A percentile compares a stretch with the other conserved stretches of the same genome.
Evolutionary conservation across 1,140 invertebrate species (phyloP).

Genomic region (Lutraria rhynchaena): DNA sequence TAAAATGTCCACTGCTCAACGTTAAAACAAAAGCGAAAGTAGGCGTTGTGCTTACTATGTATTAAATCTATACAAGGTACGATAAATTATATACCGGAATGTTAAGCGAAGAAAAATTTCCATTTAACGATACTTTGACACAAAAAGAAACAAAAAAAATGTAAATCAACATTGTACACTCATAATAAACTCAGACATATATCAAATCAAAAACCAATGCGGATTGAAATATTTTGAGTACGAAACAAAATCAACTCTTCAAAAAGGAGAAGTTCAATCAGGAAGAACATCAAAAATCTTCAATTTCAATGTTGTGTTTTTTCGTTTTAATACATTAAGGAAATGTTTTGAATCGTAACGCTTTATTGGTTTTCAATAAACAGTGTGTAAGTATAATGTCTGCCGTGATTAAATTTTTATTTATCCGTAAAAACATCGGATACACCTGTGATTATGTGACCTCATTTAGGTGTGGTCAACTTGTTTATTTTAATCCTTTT

Average conservation of each 20-base stretch:
- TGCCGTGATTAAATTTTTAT: too few species aligned
- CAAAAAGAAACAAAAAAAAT: too few species aligned
- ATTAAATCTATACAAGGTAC: too few species aligned
- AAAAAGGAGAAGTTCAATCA: slow-evolving; percentile 29
- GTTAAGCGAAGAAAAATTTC: too few species aligned
- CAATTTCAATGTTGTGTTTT: slow-evolving; percentile 18
- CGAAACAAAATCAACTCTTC: slow-evolving; percentile 45
- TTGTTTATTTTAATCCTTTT: not conserved
- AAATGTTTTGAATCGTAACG: not conserved
- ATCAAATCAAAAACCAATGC: too few species aligned
- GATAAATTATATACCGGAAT: too few species aligned
- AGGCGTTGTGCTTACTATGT: not conserved
- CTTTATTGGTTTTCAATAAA: not conserved
- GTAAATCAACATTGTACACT: too few species aligned
- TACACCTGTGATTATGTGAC: too few species aligned
- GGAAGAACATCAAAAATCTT: slow-evolving; percentile 51
- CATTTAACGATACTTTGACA: too few species aligned
- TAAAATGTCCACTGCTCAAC: not conserved
- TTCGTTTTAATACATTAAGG: slow-evolving; percentile 7
- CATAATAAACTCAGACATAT: too few species aligned
- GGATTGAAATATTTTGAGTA: slow-evolving; percentile 35
- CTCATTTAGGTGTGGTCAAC: slow-evolving; percentile 11
- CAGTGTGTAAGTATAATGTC: too few species aligned
- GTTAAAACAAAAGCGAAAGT: slow-evolving; percentile 10
- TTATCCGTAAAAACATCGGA: too few species aligned